Base-by-base conservation (phyloP, 2,113 vertebrate genomes). In the Thalassoma bifasciatum region DNA sequence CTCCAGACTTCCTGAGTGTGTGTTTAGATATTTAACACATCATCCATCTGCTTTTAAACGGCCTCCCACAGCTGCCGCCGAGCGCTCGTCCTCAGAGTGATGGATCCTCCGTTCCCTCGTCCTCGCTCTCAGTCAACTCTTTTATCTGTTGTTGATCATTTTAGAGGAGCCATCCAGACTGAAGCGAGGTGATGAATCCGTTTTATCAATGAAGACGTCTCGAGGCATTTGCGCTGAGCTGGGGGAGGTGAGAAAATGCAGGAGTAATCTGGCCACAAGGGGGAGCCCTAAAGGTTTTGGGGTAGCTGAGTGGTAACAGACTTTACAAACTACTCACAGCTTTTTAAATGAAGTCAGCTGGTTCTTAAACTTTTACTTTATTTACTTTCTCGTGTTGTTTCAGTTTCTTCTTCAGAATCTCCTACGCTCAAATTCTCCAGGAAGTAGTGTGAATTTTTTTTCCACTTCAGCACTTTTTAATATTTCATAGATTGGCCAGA, bases 11-110 rank as follows among this genome's bases (percentile, higher is more conserved):
- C 42, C 59, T 6, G 64, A 67, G 54, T 46, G 68, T 57, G 8
- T 13, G 46, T 50, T 77, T 58, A n/a, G 21, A 64, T 79, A 67
- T 79, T 71, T 60, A 77, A 69, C 73, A 52, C 59, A 68, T 63
- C 38, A 64, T 51, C 40, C 69, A 60, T 72, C 66, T 63, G 71
- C 75, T 71, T 71, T 79, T 49, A 63, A 36, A 61, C 49, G 0
- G 62, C 56, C 52, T 73, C 50, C 58, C 62, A 54, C 49, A 8
- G 42, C 58, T 36, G 66, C 40, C 46, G 62, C 71, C 2, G 14
- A 72, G 62, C 62, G 54, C 30, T 0, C 4, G 1, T 46, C 47
- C 46, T 72, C 63, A 50, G 9, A 1, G 17, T 21, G 7, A 42
- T 51, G 12, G 61, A 82, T 52, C 44, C 53, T 17, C 11, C 2